These are phyloP conservation scores for Herminia tarsipennalis DNA, from an alignment of 2,888 invertebrate genomes.

Conservation along the genomic window DNA sequence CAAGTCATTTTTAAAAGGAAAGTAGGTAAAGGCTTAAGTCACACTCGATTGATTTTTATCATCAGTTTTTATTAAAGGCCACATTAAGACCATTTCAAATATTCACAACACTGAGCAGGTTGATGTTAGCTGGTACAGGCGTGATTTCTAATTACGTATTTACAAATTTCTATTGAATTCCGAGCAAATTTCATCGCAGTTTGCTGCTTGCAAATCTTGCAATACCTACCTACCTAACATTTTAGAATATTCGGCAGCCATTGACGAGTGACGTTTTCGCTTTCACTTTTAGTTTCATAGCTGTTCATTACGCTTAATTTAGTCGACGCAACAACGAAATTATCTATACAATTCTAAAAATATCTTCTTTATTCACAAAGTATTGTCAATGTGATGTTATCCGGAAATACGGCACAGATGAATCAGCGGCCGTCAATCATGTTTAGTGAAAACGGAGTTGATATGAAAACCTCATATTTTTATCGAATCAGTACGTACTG, in stretches of 20 bases:
- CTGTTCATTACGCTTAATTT: slow-evolving; percentile 21
- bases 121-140: too few relatives aligned
- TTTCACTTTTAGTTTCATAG: slow-evolving; percentile 26
- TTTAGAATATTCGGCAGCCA: slow-evolving; percentile 13
- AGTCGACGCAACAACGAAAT: slow-evolving; percentile 14
- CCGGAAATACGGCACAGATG: slow-evolving; percentile 6
- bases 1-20: too few relatives aligned
- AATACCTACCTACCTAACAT: too few relatives aligned
- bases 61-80: too few relatives aligned
- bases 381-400: slow-evolving; percentile 5
- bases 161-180: too few relatives aligned
- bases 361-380: slow-evolving; percentile 1
- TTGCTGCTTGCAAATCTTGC: too few relatives aligned
- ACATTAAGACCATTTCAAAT: too few relatives aligned
- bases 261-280: slow-evolving; percentile 9
- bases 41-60: too few relatives aligned
- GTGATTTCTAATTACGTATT: too few relatives aligned
- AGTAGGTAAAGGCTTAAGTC: too few relatives aligned
- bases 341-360: slow-evolving; percentile 2
- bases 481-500: background rate
- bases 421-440: background rate
- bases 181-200: too few relatives aligned
- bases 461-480: background rate
- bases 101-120: too few relatives aligned
- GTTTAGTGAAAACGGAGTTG: background rate